Percentiles rank a stretch among this genome's conserved stretches.
phyloP scores from a whole-genome alignment of 2,113 vertebrate genomes.

The Phrynosoma blainvillii region DNA sequence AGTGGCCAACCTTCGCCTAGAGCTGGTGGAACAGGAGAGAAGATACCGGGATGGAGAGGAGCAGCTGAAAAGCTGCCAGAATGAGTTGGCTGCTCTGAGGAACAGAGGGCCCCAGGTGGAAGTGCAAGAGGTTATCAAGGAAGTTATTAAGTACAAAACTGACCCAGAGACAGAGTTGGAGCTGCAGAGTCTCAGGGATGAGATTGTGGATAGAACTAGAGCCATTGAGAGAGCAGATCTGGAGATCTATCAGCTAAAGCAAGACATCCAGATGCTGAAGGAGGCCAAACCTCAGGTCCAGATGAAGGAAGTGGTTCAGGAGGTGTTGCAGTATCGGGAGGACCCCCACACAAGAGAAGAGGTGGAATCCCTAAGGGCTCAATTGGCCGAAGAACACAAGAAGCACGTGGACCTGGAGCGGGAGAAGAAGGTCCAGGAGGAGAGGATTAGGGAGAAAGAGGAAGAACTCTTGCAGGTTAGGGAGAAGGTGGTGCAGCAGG shows the following conservation, averaged over 20 bases:
- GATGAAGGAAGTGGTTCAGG: constrained; percentile 92
- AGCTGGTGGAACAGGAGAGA: constrained; percentile 92
- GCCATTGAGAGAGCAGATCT: constrained; percentile 88
- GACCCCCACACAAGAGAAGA: constrained; percentile 94
- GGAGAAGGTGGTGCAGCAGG: constrained; percentile 91
- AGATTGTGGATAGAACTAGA: constrained; percentile 92
- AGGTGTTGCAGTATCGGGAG: constrained; percentile 91
- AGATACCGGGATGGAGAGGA: constrained; percentile 84
- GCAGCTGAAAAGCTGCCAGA: constrained; percentile 84
- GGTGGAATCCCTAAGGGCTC: constrained; percentile 84
- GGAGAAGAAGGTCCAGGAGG: constrained; percentile 81
- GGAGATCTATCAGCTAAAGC: constrained; percentile 91
- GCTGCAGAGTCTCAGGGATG: constrained; percentile 89
- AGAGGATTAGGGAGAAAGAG: constrained; percentile 87
- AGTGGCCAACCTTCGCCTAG: constrained; percentile 91
- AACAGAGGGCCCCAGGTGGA: constrained; percentile 91
- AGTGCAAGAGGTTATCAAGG: constrained; percentile 92
- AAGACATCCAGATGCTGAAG: constrained; percentile 92
- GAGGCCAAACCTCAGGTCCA: constrained; percentile 92
- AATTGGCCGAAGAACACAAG: constrained; percentile 89
- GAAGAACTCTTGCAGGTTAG: constrained; percentile 88
- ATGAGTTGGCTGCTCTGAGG: constrained; percentile 81
- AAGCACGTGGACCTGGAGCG: constrained; percentile 90
- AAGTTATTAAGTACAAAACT: constrained; percentile 95
- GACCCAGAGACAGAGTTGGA: constrained; percentile 92